phyloP scores from a whole-genome alignment of 2,113 vertebrate species.

The Machaerirhynchus nigripectus region DNA sequence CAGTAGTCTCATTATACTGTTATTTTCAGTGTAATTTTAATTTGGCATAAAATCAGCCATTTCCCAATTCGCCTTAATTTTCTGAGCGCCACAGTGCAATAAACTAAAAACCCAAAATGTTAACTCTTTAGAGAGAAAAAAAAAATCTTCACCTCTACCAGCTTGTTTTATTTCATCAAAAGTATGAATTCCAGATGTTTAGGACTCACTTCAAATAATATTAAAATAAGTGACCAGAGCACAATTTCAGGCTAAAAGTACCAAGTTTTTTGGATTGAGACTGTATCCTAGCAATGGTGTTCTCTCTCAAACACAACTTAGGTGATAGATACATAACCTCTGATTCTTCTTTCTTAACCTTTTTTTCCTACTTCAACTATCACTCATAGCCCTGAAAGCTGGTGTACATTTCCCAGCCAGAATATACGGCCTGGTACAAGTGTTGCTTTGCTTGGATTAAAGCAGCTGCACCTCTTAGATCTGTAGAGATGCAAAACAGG shows the following conservation, averaged over 20 bases:
- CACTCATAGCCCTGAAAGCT: neutral
- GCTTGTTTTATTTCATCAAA: neutral
- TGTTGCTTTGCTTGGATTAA: neutral
- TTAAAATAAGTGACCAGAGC: neutral
- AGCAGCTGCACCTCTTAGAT: neutral
- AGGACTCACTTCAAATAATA: neutral
- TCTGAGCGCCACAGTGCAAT: neutral
- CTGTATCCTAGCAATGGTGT: neutral
- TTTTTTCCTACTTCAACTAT: neutral
- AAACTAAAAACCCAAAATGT: neutral
- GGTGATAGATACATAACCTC: neutral
- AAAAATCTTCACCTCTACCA: fast-evolving
- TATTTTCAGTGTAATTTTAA: neutral
- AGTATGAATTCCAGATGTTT: neutral
- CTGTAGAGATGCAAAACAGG: neutral
- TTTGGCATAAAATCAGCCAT: neutral
- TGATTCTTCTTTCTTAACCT: neutral
- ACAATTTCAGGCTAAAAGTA: neutral
- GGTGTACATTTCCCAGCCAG: neutral
- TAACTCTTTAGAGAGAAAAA: neutral
- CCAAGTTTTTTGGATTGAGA: neutral
- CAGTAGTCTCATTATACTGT: neutral
- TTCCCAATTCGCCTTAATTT: neutral
- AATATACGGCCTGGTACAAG: neutral
- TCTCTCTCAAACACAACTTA: neutral